Base-by-base conservation (phyloP, 1,140 invertebrate genomes). In the Aphelinus atriplicis region DNA sequence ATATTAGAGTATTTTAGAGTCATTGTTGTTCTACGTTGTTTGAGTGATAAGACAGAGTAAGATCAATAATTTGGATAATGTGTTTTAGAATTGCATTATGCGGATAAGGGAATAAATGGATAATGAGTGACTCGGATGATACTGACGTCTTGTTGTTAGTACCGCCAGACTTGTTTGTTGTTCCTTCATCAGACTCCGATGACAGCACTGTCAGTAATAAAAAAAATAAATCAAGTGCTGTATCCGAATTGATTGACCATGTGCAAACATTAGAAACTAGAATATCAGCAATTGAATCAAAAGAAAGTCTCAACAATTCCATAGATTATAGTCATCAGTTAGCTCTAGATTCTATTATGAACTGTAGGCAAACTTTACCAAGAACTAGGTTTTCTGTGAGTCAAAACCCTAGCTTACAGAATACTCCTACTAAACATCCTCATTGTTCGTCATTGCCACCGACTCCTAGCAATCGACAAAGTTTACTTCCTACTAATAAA, bases 61-160 rank as follows among this genome's bases (percentile, higher is more conserved):
- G 26, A 26, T 26, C 26, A 26, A 26, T 26, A 26, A 26, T 26
- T 26, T 26, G 26, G 26, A 26, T 26, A 26, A 26, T 26, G 26
- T 26, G 26, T 26, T 26, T 26, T 26, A 26, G 26, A 26, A 26
- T 26, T 26, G 26, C 26, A 26, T 26, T 26, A 55, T 77, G 73
- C 60, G 71, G 76, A 61, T 62, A 77, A 77, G 66, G 70, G 66
- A 76, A n/a, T 58, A 76, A 73, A 79, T 82, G 80, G 81, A 85
- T 90, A 82, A 95, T 95, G 94, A 94, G 93, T 90, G 93, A 94
- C 83, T 92, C 93, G 72, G 94, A 94, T 90, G 93, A 95, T 85
- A 95, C 94, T 3, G 94, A 95, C 86, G 90, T 94, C 78, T 87
- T 95, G 73, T 83, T 95, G 76, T 85, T 93, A 73, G 93, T 95